A percentile compares a stretch with the other conserved stretches of the same genome.
Evolutionary conservation across 2,113 vertebrate genomes (phyloP).

Genomic region (Periophthalmus modestus): DNA sequence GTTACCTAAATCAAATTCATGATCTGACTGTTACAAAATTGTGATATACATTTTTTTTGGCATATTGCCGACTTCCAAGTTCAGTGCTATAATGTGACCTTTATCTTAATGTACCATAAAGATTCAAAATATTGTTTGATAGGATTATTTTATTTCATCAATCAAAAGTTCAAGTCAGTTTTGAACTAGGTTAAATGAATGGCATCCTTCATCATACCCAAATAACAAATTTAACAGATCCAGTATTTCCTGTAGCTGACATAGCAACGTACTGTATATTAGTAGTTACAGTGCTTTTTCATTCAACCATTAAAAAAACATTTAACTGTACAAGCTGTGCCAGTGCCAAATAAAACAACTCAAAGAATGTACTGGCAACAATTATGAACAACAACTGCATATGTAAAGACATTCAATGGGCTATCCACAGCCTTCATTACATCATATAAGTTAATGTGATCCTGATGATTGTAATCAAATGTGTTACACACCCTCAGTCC

Average conservation of each 20-base stretch:
- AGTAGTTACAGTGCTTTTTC: not conserved
- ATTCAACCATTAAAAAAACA: not conserved
- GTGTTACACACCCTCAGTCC: not conserved
- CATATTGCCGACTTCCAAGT: no score
- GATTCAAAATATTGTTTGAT: not conserved
- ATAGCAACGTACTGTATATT: not conserved
- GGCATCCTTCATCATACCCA: not conserved
- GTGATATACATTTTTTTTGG: no score
- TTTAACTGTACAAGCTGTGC: not conserved
- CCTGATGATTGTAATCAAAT: no score
- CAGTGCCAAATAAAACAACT: not conserved
- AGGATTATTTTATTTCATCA: not conserved
- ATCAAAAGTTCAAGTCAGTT: not conserved
- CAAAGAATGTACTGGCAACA: not conserved
- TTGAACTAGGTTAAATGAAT: not conserved
- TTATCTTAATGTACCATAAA: not conserved
- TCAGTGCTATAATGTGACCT: not conserved
- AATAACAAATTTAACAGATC: not conserved
- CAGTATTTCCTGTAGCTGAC: not conserved
- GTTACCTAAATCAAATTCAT: no score
- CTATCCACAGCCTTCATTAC: not conserved
- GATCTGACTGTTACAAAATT: no score
- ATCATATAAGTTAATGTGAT: not conserved
- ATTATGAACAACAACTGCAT: not conserved
- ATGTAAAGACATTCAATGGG: not conserved